phyloP scores from a whole-genome alignment of 2,113 vertebrate species.

The Sapayoa aenigma region DNA sequence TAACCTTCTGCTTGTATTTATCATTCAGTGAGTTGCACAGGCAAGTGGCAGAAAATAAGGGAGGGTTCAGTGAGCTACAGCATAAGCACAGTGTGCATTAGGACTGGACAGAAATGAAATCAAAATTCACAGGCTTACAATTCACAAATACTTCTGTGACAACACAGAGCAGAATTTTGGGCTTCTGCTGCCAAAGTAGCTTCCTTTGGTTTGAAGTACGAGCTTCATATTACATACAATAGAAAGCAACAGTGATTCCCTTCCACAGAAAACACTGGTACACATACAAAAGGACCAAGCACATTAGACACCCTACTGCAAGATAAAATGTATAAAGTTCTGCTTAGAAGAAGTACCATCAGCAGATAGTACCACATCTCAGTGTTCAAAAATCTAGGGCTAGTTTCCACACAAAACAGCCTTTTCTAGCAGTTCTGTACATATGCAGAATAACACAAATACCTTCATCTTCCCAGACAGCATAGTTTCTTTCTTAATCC shows the following conservation, averaged over 20 bases:
- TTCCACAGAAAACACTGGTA: not conserved
- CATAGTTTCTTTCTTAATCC: conserved; percentile 45
- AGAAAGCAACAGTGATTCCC: not conserved
- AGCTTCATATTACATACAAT: not conserved
- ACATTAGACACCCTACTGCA: not conserved
- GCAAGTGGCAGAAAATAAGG: not conserved
- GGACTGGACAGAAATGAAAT: not conserved
- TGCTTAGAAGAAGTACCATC: not conserved
- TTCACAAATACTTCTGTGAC: not conserved
- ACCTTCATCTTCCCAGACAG: not conserved
- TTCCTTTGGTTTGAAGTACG: not conserved
- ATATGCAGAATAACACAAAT: not conserved
- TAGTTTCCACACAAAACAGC: not conserved
- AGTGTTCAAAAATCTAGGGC: not conserved
- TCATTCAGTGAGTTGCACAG: not conserved
- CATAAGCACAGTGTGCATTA: not conserved
- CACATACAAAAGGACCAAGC: not conserved
- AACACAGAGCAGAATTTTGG: not conserved
- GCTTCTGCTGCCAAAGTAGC: not conserved
- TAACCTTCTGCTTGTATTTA: not conserved
- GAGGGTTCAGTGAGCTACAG: not conserved
- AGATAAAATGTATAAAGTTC: not conserved
- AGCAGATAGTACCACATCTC: not conserved
- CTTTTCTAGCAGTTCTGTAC: not conserved
- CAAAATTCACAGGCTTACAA: not conserved